Evolutionary conservation across 64 coral and sea anemone species (phyloP), one percentile per base, ranked within the genome.

Genomic region (Montipora cactus): DNA sequence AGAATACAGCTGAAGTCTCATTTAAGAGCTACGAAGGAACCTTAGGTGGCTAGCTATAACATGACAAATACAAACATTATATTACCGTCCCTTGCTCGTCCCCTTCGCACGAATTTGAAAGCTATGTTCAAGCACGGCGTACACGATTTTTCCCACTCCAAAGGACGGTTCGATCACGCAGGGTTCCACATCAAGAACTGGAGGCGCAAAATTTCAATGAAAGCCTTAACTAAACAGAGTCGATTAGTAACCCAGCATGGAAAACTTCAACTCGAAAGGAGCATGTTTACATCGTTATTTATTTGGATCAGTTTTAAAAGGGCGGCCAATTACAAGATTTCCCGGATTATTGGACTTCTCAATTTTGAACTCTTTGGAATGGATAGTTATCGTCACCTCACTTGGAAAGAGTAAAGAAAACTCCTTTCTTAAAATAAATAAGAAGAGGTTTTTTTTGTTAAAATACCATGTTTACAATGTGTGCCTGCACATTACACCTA

Each of bases 101-200:
- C 62, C 96, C 96, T 87, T 98, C 28, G 28, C 93, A 79, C 96
- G 76, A 5, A 98, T 91, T 37, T 95, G 66, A 68, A 98, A 98
- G 47, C 90, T 95, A 74, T 98, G 96, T 81, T 98, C 96, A 47
- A 98, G 89, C n/a, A 92, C 92, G 62, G 96, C 75, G 72, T 98
- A 98, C 93, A 98, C 90, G 55, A 98, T 95, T 80, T 93, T 90
- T 59, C 96, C 96, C 28, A 98, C 92, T 72, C 96, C 96, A 93
- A 98, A 98, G 11, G 96, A 98, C 59, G 94, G 97, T 80, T 98
- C 97, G n/a, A 98, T 96, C 15, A 98, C 97, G 15, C 93, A 92
- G 19, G 97, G 97, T 25, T 98, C 94, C 20, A 98, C 97, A 76
- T 98, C 94, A 68, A 94, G 94, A 37, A 98, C 94, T 98, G 66